Base-by-base conservation (phyloP, 2,888 invertebrate genomes). In the Amblyjoppa fuscipennis region DNA sequence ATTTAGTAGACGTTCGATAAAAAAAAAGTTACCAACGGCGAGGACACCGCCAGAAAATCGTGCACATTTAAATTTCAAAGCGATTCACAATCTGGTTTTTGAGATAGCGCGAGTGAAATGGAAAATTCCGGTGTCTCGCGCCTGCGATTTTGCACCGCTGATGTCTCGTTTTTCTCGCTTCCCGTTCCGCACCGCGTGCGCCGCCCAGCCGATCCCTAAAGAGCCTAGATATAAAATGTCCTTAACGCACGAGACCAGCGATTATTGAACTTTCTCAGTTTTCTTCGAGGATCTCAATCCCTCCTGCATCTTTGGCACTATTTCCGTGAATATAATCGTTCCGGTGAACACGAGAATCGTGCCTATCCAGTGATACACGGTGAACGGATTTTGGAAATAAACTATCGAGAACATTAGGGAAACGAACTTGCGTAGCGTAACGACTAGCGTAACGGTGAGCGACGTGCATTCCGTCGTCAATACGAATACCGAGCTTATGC, bases 311-410 rank as follows among this genome's bases (percentile, higher is more conserved):
- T 95, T 96, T 91, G 96, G 96, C 64, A 96, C 88, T 45, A 97
- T 92, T 93, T 99, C 98, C 0, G 98, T 98, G 92, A 99, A 99
- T 90, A 99, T 96, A 82, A 99, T 94, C 0, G 99, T 99, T 3
- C 99, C 99, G 1, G 96, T 94, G 93, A 99, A 99, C 0, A 99
- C 99, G 64, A 98, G 94, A 1, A 96, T 91, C 0, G 99, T 98
- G 5, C 99, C 99, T 56, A 98, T 91, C 98, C 99, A 99, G 93
- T 99, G 99, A 68, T 96, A 96, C 0, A 96, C 9, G 0, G 99
- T 99, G 92, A 99, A 99, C 0, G 98, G 97, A 95, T 99, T 99
- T 90, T 96, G 96, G 93, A 99, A 99, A 94, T 99, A 98, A 71
- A 98, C 90, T 89, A 99, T 99, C 0, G 99, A 99, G 93, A 99